A percentile compares a stretch with the other conserved stretches of the same genome.
These are phyloP conservation scores for Pluvialis apricaria DNA, from an alignment of 2,113 vertebrate species.

Conservation along the genomic window DNA sequence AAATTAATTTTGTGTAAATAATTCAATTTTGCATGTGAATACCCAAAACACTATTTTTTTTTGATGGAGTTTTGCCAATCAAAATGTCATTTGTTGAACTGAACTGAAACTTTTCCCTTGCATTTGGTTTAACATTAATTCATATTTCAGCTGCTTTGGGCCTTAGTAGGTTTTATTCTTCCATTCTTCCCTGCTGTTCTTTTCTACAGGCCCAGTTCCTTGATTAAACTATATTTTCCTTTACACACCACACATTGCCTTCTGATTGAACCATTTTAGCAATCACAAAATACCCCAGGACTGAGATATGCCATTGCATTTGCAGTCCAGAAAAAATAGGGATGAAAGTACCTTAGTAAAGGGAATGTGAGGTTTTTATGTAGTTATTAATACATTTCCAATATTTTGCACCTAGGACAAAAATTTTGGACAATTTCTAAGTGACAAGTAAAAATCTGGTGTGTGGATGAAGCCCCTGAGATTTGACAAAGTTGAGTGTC, in stretches of 20 bases:
- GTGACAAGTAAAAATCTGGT: neutral
- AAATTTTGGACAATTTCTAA: neutral
- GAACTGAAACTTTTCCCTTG: neutral
- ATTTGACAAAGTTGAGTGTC: neutral
- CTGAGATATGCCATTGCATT: neutral
- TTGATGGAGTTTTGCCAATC: no score
- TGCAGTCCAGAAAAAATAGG: neutral
- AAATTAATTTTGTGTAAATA: neutral
- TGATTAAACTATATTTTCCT: slow-evolving; percentile 9
- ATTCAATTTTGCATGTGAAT: neutral
- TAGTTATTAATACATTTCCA: neutral
- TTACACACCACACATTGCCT: fast-evolving
- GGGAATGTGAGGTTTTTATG: neutral
- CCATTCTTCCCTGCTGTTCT: neutral
- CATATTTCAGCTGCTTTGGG: neutral
- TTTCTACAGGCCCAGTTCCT: neutral
- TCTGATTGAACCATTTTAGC: neutral
- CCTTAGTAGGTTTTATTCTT: neutral
- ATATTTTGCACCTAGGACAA: neutral
- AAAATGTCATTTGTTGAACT: neutral
- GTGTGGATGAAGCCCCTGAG: fast-evolving
- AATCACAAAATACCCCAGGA: neutral
- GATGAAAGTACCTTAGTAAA: neutral
- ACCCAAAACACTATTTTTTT: neutral
- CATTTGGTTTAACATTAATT: neutral